Conservation (phyloP, 2,888 invertebrate genomes). For the Hololepta plana region DNA sequence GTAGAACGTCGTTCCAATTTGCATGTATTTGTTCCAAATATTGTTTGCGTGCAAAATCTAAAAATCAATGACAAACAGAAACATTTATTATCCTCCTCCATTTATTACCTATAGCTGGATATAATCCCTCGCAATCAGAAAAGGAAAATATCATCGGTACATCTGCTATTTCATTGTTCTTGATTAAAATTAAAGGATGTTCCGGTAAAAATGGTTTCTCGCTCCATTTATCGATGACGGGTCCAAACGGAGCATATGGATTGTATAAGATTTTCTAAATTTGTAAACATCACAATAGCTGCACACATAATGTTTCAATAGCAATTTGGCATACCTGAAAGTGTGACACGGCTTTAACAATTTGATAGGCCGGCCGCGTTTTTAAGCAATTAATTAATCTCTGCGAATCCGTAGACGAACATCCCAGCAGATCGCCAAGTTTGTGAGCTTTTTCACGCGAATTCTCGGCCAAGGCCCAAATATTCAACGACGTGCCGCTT, state of each 20-base stretch:
- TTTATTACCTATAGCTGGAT: conserved; percentile 50
- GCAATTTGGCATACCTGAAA: too few species aligned
- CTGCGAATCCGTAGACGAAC: conserved; percentile 32
- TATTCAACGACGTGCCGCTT: conserved; percentile 48
- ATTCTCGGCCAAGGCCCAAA: conserved; percentile 35
- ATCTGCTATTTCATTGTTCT: conserved; percentile 38
- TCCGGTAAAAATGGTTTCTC: conserved; percentile 44
- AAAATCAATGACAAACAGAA: too few species aligned
- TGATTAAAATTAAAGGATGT: conserved; percentile 43
- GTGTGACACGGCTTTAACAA: conserved; percentile 37
- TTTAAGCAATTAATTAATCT: conserved; percentile 47
- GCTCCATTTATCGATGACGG: conserved; percentile 42
- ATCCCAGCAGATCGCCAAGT: conserved; percentile 42
- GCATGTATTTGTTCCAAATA: conserved; percentile 17
- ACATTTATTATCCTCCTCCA: too few species aligned
- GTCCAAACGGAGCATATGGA: conserved; percentile 55
- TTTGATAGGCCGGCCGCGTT: conserved; percentile 36
- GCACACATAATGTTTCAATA: too few species aligned
- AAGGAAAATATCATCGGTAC: conserved; percentile 52
- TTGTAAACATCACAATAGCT: too few species aligned
- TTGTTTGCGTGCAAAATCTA: conserved; percentile 19
- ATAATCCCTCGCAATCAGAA: conserved; percentile 54
- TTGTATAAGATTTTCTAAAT: too few species aligned
- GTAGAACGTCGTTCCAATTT: conserved; percentile 22
- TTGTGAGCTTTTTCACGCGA: conserved; percentile 40